Percentiles rank a stretch among this genome's conserved stretches.
These are phyloP conservation scores for Hydrozoanthus gracilis DNA, from an alignment of 92 coral and sea anemone genomes.

Conservation along the genomic window DNA sequence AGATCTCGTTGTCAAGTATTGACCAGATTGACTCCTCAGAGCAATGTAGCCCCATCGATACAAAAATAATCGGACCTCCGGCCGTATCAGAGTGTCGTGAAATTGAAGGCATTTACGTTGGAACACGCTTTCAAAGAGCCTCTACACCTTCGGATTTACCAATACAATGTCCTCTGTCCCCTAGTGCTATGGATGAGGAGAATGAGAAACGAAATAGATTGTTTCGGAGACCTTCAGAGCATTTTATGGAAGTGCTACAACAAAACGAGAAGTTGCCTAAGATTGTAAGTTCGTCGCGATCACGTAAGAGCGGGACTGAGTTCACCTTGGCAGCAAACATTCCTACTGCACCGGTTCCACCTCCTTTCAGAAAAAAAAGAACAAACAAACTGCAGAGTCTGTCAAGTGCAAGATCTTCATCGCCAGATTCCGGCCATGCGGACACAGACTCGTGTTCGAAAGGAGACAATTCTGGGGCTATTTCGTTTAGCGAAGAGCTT, in stretches of 20 bases:
- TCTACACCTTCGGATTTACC: slow-evolving; percentile 9
- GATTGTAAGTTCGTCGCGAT: slow-evolving; percentile 7
- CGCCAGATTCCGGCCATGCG: slow-evolving; percentile 9
- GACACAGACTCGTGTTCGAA: slow-evolving; percentile 14
- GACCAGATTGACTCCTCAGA: slow-evolving; percentile 11
- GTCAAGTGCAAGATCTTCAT: slow-evolving; percentile 31
- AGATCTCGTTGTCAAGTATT: slow-evolving; percentile 31
- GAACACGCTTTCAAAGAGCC: not conserved
- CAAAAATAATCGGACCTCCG: not conserved
- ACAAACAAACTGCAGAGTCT: slow-evolving; percentile 22
- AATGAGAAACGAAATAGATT: slow-evolving; percentile 8
- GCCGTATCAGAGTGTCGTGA: slow-evolving; percentile 6
- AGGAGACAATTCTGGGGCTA: slow-evolving; percentile 1
- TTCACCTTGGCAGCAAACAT: slow-evolving; percentile 10
- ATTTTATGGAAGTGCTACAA: slow-evolving; percentile 37
- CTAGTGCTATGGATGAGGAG: not conserved
- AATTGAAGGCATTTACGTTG: slow-evolving; percentile 1
- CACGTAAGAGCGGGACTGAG: slow-evolving; percentile 15
- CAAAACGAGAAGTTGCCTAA: slow-evolving; percentile 25
- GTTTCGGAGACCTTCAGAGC: slow-evolving; percentile 33
- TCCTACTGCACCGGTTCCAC: not conserved
- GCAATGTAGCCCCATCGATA: slow-evolving; percentile 15
- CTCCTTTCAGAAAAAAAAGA: not conserved
- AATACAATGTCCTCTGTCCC: slow-evolving; percentile 1
- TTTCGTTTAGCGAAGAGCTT: slow-evolving; percentile 4